These are phyloP conservation scores for Gobius niger DNA, from an alignment of 2,113 vertebrate genomes.

Conservation along the genomic window DNA sequence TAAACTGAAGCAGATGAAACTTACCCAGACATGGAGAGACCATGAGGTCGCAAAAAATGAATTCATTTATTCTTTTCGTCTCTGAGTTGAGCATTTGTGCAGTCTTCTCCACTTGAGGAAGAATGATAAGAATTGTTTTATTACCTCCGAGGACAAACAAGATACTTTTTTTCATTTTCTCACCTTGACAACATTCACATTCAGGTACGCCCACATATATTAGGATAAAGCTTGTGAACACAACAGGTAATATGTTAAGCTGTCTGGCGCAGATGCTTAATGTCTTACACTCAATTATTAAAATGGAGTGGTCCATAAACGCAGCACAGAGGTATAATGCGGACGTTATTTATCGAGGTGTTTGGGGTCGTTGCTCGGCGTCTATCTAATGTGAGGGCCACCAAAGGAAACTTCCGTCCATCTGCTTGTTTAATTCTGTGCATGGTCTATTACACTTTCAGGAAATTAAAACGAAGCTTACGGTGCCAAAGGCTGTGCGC, in stretches of 20 bases:
- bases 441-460: slow-evolving; percentile 58
- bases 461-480: slow-evolving; percentile 71
- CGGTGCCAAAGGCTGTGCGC: slow-evolving; percentile 51
- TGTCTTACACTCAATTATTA: slow-evolving; percentile 54
- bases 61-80: too few relatives aligned
- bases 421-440: slow-evolving; percentile 63
- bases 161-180: slow-evolving; percentile 15
- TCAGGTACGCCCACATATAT: slow-evolving; percentile 10
- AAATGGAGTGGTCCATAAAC: slow-evolving; percentile 54
- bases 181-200: slow-evolving; percentile 36
- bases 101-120: slow-evolving; percentile 11
- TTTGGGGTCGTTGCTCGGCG: slow-evolving; percentile 51
- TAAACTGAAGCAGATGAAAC: too few relatives aligned
- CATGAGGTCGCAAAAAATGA: too few relatives aligned
- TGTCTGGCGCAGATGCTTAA: slow-evolving; percentile 44
- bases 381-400: slow-evolving; percentile 44
- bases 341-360: slow-evolving; percentile 55
- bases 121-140: slow-evolving; percentile 14
- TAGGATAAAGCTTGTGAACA: slow-evolving; percentile 15
- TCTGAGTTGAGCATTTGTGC: not conserved
- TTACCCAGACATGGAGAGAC: too few relatives aligned
- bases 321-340: slow-evolving; percentile 28
- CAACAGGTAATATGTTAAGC: slow-evolving; percentile 23
- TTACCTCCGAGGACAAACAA: slow-evolving; percentile 23
- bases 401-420: slow-evolving; percentile 26